Evolutionary conservation across 1,140 invertebrate genomes (phyloP).

Genomic region (Lepidurus arcticus): DNA sequence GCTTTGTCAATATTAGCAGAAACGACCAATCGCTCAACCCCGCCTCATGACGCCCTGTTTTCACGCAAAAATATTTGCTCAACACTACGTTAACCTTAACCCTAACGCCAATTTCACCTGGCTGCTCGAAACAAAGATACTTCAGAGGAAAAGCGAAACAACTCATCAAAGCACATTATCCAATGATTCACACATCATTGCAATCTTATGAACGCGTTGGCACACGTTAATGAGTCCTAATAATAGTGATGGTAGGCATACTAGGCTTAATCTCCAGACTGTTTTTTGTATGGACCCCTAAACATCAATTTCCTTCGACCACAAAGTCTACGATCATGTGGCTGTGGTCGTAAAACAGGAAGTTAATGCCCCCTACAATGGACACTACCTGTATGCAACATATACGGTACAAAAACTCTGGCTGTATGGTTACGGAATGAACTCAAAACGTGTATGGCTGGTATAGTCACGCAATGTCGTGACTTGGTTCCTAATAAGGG

Average conservation of each 20-base stretch:
- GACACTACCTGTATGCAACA: not conserved
- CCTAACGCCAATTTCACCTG: not conserved
- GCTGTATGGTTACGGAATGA: not conserved
- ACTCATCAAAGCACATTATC: not conserved
- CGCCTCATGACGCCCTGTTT: not conserved
- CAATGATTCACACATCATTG: slow-evolving; percentile 5
- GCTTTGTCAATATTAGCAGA: slow-evolving; percentile 2
- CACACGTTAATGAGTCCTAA: not conserved
- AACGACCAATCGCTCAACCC: not conserved
- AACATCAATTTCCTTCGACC: not conserved
- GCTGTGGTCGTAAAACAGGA: not conserved
- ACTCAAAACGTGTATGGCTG: not conserved
- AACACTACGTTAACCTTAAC: not conserved
- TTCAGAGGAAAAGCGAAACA: not conserved
- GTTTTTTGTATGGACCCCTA: not conserved
- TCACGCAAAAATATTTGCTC: not conserved
- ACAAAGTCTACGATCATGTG: not conserved
- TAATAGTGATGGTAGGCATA: not conserved
- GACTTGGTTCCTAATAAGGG: slow-evolving; percentile 8
- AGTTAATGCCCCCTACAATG: slow-evolving; percentile 15
- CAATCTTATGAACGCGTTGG: not conserved
- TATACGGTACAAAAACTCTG: not conserved
- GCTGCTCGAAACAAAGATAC: not conserved
- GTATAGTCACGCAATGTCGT: not conserved
- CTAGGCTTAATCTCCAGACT: not conserved